A percentile compares a stretch with the other conserved stretches of the same genome.
Evolutionary conservation across 1,140 invertebrate genomes (phyloP).

Genomic region (Cheumatopsyche charites): DNA sequence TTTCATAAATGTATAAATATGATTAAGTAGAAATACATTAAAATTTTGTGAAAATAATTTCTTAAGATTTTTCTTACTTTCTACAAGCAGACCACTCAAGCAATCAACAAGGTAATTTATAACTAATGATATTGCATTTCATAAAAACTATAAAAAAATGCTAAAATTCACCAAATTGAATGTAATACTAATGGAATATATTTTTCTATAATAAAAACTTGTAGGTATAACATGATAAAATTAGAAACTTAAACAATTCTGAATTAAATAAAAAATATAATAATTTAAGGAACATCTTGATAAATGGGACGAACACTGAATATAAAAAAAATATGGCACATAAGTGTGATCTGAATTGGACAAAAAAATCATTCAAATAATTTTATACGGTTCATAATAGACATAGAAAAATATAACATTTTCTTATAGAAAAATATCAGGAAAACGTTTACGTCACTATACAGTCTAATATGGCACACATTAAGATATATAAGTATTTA

Average conservation of each 20-base stretch:
- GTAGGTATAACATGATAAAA: not conserved
- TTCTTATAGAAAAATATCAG: no score
- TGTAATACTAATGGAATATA: not conserved
- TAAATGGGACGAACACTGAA: no score
- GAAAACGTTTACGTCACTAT: not conserved
- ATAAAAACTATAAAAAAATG: not conserved
- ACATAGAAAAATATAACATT: not conserved
- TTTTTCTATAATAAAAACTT: not conserved
- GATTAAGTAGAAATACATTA: no score
- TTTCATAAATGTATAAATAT: no score
- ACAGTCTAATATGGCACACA: conserved; percentile 27
- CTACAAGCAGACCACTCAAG: not conserved
- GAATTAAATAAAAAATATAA: not conserved
- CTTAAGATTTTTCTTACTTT: not conserved
- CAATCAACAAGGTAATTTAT: not conserved
- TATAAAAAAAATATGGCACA: no score
- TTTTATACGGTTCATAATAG: no score
- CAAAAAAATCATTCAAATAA: no score
- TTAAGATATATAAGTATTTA: conserved; percentile 21
- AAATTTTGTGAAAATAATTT: no score
- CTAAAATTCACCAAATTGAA: not conserved
- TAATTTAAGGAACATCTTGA: no score
- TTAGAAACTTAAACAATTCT: not conserved
- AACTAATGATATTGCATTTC: not conserved
- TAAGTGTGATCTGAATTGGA: no score